Percentiles rank a stretch among this genome's conserved stretches.
Evolutionary conservation across 2,888 invertebrate species (phyloP).

Genomic region (Parelbella ahira): DNA sequence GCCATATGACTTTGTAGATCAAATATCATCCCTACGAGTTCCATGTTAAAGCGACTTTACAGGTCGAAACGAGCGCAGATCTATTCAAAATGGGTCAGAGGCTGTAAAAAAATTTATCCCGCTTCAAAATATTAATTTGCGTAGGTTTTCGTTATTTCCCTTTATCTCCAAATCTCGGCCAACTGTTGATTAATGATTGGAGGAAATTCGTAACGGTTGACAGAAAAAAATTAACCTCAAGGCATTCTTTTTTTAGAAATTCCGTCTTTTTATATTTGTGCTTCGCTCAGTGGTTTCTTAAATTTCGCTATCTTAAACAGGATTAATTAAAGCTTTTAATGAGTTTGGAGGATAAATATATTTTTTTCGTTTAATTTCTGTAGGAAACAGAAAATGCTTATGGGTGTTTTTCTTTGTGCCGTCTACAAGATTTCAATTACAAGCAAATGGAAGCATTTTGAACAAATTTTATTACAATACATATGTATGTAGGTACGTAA

Average conservation of each 20-base stretch:
- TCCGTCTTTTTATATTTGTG: constrained; percentile 8
- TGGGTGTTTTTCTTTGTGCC: too few relatives aligned
- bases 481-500: too few relatives aligned
- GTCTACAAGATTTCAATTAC: too few relatives aligned
- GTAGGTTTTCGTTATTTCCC: not conserved
- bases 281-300: constrained; percentile 13
- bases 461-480: too few relatives aligned
- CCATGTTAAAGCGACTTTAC: too few relatives aligned
- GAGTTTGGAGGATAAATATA: constrained; percentile 10
- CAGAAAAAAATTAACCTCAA: constrained; percentile 5
- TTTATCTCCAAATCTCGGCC: constrained; percentile 1
- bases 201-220: constrained; percentile 9
- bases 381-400: too few relatives aligned
- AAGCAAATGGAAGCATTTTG: too few relatives aligned
- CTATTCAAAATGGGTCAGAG: too few relatives aligned
- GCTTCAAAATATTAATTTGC: not conserved
- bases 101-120: constrained; percentile 1
- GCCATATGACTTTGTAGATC: too few relatives aligned
- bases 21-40: too few relatives aligned
- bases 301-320: constrained; percentile 12
- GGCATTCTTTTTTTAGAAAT: constrained; percentile 6
- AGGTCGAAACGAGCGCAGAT: too few relatives aligned
- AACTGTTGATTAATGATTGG: constrained; percentile 9
- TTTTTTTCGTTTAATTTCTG: not conserved
- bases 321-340: constrained; percentile 16